Evolutionary conservation across 1,140 invertebrate species (phyloP).

Genomic region (Physella acuta): DNA sequence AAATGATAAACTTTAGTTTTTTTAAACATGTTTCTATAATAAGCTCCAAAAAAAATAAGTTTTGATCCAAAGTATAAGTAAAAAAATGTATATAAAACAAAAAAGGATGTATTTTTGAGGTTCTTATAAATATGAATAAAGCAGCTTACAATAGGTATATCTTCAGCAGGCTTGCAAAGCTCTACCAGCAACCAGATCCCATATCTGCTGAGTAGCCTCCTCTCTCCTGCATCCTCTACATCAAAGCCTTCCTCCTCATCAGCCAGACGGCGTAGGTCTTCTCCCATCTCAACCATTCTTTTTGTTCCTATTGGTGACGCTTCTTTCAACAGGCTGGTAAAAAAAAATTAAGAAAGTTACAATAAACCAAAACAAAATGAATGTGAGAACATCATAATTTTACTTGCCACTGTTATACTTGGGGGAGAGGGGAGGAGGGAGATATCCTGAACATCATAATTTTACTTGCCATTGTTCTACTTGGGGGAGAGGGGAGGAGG

Average conservation of each 20-base stretch:
- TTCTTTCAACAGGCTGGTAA: slow-evolving; percentile 56
- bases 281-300: slow-evolving; percentile 56
- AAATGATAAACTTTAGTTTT: neutral
- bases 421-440: too few relatives aligned
- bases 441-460: too few relatives aligned
- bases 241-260: slow-evolving; percentile 51
- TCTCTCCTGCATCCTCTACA: slow-evolving; percentile 53
- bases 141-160: slow-evolving; percentile 67
- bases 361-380: too few relatives aligned
- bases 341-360: too few relatives aligned
- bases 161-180: slow-evolving; percentile 78
- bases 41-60: too few relatives aligned
- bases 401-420: too few relatives aligned
- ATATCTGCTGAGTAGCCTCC: slow-evolving; percentile 81
- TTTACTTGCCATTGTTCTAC: too few relatives aligned
- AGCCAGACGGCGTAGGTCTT: slow-evolving; percentile 41
- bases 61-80: too few relatives aligned
- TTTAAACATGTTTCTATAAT: too few relatives aligned
- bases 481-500: too few relatives aligned
- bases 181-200: slow-evolving; percentile 96
- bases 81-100: neutral
- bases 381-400: too few relatives aligned
- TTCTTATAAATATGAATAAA: neutral
- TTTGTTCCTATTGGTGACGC: slow-evolving; percentile 57
- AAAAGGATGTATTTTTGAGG: neutral